Evolutionary conservation across 2,797 vertebrate species (phyloP).

Genomic region (Pantherophis vulpinus): DNA sequence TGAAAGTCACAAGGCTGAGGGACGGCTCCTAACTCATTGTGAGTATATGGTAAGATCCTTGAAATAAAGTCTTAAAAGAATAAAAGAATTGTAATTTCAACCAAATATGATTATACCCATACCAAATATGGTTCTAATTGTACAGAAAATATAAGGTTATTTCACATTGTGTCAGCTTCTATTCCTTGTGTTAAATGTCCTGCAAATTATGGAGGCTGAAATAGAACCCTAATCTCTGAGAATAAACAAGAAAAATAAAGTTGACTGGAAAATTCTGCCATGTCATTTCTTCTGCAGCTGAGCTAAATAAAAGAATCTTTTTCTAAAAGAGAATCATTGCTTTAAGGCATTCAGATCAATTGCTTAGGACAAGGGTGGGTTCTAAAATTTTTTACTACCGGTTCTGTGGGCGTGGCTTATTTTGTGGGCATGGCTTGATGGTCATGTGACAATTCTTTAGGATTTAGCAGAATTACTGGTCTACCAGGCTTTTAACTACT

Average conservation of each 20-base stretch:
- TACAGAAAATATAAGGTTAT: not conserved
- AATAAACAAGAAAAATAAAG: constrained; percentile 57
- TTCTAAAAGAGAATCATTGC: constrained; percentile 58
- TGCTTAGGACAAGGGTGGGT: constrained; percentile 38
- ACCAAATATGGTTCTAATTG: not conserved
- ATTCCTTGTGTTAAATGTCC: constrained; percentile 52
- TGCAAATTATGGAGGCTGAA: constrained; percentile 54
- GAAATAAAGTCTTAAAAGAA: not conserved
- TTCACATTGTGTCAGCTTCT: not conserved
- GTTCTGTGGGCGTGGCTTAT: too few relatives aligned
- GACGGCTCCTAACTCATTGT: not conserved
- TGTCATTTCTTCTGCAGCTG: constrained; percentile 56
- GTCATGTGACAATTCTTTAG: too few relatives aligned
- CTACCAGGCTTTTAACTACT: too few relatives aligned
- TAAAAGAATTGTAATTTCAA: not conserved
- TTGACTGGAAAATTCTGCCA: constrained; percentile 45
- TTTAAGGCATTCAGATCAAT: constrained; percentile 50
- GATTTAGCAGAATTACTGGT: too few relatives aligned
- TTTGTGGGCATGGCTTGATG: too few relatives aligned
- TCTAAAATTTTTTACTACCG: too few relatives aligned
- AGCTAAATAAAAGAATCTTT: constrained; percentile 52
- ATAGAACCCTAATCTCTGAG: constrained; percentile 55
- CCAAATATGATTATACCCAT: not conserved
- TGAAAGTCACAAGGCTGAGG: not conserved
- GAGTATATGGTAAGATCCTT: not conserved